These are phyloP conservation scores for Thymallus thymallus DNA, from an alignment of 2,113 vertebrate genomes.

Conservation along the genomic window DNA sequence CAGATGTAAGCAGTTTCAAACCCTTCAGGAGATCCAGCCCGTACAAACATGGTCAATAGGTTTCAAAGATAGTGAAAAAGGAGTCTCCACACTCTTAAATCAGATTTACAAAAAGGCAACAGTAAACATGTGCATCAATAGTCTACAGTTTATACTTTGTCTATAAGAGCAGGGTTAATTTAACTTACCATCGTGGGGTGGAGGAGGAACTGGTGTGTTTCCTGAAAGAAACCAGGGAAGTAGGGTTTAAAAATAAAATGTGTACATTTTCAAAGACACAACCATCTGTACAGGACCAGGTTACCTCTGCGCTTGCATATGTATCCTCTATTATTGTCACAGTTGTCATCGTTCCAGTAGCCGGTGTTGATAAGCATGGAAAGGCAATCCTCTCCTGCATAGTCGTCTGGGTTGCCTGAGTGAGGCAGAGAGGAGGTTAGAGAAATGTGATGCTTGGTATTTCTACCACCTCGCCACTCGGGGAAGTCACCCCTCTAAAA, in stretches of 20 bases:
- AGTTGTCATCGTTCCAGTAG: conserved; percentile 77
- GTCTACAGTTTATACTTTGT: not conserved
- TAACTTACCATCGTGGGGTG: conserved; percentile 73
- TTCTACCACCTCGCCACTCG: not conserved
- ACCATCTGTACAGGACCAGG: not conserved
- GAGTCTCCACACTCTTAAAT: not conserved
- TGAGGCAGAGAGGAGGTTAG: not conserved
- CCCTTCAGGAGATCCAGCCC: conserved; percentile 48
- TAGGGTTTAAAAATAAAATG: not conserved
- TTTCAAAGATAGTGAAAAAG: not conserved
- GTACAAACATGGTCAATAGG: not conserved
- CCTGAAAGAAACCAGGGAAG: conserved; percentile 51
- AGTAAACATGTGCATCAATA: not conserved
- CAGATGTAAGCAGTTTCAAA: conserved; percentile 67
- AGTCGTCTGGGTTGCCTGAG: conserved; percentile 74
- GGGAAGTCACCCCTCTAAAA: not conserved
- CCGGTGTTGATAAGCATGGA: conserved; percentile 67
- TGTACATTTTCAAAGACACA: not conserved
- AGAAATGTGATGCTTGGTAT: not conserved
- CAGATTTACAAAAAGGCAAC: not conserved
- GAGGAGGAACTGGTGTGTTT: conserved; percentile 67
- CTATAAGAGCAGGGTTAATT: not conserved
- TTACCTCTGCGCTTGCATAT: conserved; percentile 74
- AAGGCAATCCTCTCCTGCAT: conserved; percentile 71
- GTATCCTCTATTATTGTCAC: conserved; percentile 70